These are phyloP conservation scores for Noturus placidus DNA, from an alignment of 2,113 vertebrate genomes.

Conservation along the genomic window DNA sequence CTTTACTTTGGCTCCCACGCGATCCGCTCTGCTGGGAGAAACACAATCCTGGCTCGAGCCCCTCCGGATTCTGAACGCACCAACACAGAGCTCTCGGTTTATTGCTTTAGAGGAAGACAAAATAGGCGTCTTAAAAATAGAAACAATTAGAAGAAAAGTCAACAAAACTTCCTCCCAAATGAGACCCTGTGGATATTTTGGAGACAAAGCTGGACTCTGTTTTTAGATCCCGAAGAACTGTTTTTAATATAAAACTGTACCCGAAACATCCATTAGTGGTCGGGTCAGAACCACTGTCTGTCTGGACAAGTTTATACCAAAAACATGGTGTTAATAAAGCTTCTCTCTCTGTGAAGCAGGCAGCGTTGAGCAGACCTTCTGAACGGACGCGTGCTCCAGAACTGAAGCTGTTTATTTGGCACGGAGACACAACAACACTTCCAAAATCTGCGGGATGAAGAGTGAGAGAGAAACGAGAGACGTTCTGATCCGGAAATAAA, in stretches of 20 bases:
- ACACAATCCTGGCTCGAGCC: constrained; percentile 34
- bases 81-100: constrained; percentile 60
- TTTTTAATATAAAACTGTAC: not conserved
- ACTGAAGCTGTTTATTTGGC: constrained; percentile 69
- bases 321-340: constrained; percentile 34
- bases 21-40: constrained; percentile 50
- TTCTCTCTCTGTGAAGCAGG: constrained; percentile 56
- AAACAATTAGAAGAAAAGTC: constrained; percentile 61
- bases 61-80: constrained; percentile 49
- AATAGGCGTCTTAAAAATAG: constrained; percentile 65
- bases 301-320: not conserved
- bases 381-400: constrained; percentile 64
- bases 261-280: not conserved
- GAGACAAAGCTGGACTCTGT: not conserved
- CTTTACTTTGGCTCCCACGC: constrained; percentile 54
- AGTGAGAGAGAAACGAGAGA: constrained; percentile 45
- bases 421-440: constrained; percentile 55
- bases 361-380: constrained; percentile 53
- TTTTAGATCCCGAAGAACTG: not conserved
- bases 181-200: not conserved
- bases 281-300: not conserved
- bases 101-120: constrained; percentile 65
- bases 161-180: constrained; percentile 61
- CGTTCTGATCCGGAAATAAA: constrained; percentile 57
- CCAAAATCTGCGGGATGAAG: constrained; percentile 62